Evolutionary conservation across 2,113 vertebrate genomes (phyloP), one percentile per base, ranked within the genome.

Genomic region (Leptocoma aspasia): DNA sequence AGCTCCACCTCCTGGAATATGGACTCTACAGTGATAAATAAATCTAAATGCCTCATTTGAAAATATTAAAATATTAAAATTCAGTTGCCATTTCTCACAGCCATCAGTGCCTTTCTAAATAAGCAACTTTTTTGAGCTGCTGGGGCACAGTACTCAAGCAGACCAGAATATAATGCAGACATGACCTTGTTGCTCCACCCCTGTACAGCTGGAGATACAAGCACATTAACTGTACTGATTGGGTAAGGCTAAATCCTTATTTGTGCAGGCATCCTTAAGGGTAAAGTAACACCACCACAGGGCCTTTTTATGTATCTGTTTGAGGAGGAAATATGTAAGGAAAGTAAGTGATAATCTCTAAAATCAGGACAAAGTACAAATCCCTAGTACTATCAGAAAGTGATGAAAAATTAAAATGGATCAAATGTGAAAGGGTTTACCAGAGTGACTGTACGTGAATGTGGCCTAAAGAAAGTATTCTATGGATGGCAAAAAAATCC

Each of bases 401-500:
- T 7, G 4, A 35, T 45, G 42, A 81, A 76, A 24, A 88, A 53
- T 66, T 66, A 82, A 12, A 72, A 10, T 61, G 7, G 41, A 28
- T 60, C 52, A 50, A 82, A 56, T 37, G 65, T 9, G 7, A 69
- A 94, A 53, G 28, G 1, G 6, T 60, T 92, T 45, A 37, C n/a
- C 31, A 61, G 16, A 28, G 13, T 44, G 10, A 69, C 8, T 27
- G 8, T 52, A 19, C 5, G 33, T 13, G 8, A 47, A 21, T 63
- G 20, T 13, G 4, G 24, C 23, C 49, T 31, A 28, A 8, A 86
- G 18, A 82, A 82, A 49, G 53, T 42, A 81, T 37, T 70, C 27
- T 1, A 2, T 0, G 1, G 9, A 28, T 60, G 4, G 4, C 21
- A 82, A 88, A 81, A 81, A 59, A 57, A 1, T 13, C 1, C 72